Base-by-base conservation (phyloP, 2,888 invertebrate species). In the Scaptomyza caliginosa region DNA sequence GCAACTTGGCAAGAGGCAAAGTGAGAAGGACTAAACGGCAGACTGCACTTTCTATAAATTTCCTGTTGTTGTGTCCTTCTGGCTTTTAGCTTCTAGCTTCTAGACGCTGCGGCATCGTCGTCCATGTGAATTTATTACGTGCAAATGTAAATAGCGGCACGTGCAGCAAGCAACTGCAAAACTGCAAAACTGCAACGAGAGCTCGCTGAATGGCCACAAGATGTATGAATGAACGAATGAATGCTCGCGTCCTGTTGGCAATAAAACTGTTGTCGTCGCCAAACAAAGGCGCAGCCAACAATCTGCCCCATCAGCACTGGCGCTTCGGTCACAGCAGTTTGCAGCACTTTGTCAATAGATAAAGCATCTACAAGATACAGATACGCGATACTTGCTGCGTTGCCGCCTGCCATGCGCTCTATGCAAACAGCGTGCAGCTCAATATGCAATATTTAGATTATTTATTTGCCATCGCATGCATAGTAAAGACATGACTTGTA, bases 101-200 rank as follows among this genome's bases (percentile, higher is more conserved):
- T 26, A 17, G 43, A 26, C 46, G 32, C 34, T 16, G 34, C 28
- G 2, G 3, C 46, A 16, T 36, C 13, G 40, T 69, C 26, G 67
- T 66, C 63, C 74, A 58, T 58, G 42, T 59, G 81, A 86, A 88
- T 88, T 88, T 88, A 88, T 89, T 82, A 89, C 83, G 89, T 88
- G 88, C 77, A 86, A 88, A 89, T 89, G 89, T 89, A 88, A 88
- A 88, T 89, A 88, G 88, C 78, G 70, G 84, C 89, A 89, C 89
- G 88, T 89, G 79, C 79, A 65, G 63, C 74, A 55, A 34, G 67
- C 43, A 50, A 21, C 51, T 28, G 42, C 38, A 26, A 24, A 38
- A 2, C 60, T 24, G 42, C 26, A 36, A 19, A n/a, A n/a, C n/a
- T n/a, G n/a, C n/a, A n/a, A n/a, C n/a, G 32, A 13, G 34, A 34